These are phyloP conservation scores for Phyllostomus discolor DNA, from an alignment of 2,113 vertebrate genomes.

Conservation along the genomic window DNA sequence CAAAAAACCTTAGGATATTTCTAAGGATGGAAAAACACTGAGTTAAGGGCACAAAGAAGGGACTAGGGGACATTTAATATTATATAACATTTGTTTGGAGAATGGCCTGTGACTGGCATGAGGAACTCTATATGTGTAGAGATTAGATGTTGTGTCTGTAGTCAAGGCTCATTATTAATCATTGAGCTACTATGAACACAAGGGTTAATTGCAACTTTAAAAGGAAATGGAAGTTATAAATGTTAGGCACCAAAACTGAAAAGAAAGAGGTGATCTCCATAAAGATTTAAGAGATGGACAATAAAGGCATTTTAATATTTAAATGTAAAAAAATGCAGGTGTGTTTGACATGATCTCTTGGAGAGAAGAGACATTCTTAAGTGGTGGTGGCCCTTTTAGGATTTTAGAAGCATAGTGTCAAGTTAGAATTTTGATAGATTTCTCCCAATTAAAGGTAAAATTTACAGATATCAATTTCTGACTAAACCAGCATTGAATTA, in stretches of 20 bases:
- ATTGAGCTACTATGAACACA: neutral
- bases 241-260: neutral
- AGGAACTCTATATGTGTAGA: neutral
- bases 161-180: neutral
- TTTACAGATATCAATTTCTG: neutral
- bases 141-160: neutral
- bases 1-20: neutral
- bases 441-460: neutral
- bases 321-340: neutral
- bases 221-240: neutral
- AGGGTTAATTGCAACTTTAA: neutral
- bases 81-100: neutral
- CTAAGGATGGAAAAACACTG: neutral
- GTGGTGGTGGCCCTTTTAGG: fast-evolving
- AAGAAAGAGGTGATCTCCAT: neutral
- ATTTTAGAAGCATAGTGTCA: neutral
- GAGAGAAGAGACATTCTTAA: neutral
- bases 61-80: neutral
- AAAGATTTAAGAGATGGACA: neutral
- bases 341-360: neutral
- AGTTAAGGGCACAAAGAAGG: neutral
- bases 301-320: neutral
- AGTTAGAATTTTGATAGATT: neutral
- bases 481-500: neutral
- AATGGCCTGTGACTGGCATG: neutral